phyloP scores from a whole-genome alignment of 2,888 invertebrate species.

The Imbricaverruca yamaguchii region DNA sequence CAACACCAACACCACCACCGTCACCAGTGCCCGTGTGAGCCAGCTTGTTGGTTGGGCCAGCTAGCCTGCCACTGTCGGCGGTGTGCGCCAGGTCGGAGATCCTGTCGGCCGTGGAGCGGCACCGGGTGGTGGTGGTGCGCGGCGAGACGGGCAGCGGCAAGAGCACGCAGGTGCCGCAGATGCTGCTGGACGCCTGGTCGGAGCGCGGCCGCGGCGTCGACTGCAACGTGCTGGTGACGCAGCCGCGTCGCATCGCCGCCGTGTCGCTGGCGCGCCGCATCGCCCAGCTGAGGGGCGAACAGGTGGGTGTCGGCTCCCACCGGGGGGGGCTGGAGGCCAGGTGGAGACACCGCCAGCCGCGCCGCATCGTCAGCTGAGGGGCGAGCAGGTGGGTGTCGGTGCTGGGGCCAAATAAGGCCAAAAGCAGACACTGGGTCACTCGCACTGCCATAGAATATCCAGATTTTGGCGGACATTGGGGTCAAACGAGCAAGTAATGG shows the following conservation, averaged over 20 bases:
- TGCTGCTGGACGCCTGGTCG: slow-evolving; percentile 50
- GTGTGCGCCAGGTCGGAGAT: neutral
- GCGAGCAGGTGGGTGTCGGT: slow-evolving; percentile 48
- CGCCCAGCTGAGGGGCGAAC: slow-evolving; percentile 54
- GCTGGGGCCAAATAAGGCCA: too few relatives aligned
- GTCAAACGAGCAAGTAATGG: too few relatives aligned
- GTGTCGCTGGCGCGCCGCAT: slow-evolving; percentile 58
- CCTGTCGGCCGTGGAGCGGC: slow-evolving; percentile 38
- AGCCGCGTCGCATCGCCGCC: slow-evolving; percentile 62
- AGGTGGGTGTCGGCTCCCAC: slow-evolving; percentile 39
- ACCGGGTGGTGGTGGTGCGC: neutral
- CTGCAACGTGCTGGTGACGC: slow-evolving; percentile 55
- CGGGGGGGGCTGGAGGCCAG: too few relatives aligned
- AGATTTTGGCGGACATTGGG: too few relatives aligned
- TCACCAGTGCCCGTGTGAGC: too few relatives aligned
- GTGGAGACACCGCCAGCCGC: slow-evolving; percentile 37
- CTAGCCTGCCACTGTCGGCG: too few relatives aligned
- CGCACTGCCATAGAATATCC: too few relatives aligned
- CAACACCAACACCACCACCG: too few relatives aligned
- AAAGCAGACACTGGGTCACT: too few relatives aligned
- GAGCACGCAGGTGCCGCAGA: slow-evolving; percentile 53
- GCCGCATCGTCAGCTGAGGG: slow-evolving; percentile 56
- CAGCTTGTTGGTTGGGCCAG: too few relatives aligned
- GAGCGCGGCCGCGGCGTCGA: slow-evolving; percentile 41
- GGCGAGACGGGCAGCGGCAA: slow-evolving; percentile 1